Evolutionary conservation across 2,797 vertebrate species (phyloP), one percentile per base, ranked within the genome.

Genomic region (Squalus acanthias): DNA sequence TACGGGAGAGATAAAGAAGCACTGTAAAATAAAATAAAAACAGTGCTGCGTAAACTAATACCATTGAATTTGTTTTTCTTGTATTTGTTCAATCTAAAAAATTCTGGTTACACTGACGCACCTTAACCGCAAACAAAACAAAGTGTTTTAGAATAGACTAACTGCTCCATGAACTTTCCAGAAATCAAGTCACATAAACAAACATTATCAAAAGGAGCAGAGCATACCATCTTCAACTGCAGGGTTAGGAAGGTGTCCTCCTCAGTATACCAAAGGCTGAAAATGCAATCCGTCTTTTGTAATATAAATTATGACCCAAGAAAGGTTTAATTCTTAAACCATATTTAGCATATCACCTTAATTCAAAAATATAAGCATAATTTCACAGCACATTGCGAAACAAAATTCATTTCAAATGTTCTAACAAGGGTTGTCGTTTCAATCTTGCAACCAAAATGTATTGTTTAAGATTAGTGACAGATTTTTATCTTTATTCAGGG

Each of bases 1-100:
- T 96, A 96, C 12, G 96, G 97, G 96, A 97, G 97, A 97, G 97
- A 97, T 82, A 96, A 88, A 39, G 96, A 97, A 96, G 97, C 97
- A 79, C 94, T 97, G 88, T 97, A 96, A 97, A 96, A 91, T 76
- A 76, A 26, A 63, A 67, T 70, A 33, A 57, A 96, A 91, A 74
- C 29, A 46, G 69, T 17, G 15, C 9, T 22, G 4, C 15, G 10
- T 24, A 69, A 95, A 95, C 67, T 10, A 92, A 92, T 92, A 65
- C 24, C 33, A 92, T 22, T 92, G 92, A 69, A 33, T 95, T 70
- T 50, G 22, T 46, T 70, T 12, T 92, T 50, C 3, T 20, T 63
- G 1, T 91, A 5, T 17, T 85, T 33, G 12, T 91, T 91, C 12
- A 57, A 60, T 57, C 10, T 53, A 85, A 85, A 15, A 85, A 82